These are phyloP conservation scores for Acanthisitta chloris DNA, from an alignment of 2,113 vertebrate genomes.

Conservation along the genomic window DNA sequence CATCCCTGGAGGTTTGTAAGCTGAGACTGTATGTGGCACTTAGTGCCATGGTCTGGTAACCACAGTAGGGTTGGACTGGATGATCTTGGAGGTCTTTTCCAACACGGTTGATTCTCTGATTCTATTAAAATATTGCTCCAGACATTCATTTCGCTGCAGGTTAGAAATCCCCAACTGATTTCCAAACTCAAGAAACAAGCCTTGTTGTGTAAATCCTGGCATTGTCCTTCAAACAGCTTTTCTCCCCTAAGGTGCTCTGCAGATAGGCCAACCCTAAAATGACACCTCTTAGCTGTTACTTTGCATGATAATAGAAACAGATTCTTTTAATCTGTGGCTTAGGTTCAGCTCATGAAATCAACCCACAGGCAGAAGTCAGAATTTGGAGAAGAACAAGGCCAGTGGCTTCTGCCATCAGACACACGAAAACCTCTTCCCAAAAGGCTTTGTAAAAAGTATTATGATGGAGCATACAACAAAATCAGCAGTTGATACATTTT, in stretches of 20 bases:
- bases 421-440: background rate
- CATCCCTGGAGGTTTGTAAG: too few species aligned
- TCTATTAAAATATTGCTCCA: background rate
- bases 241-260: background rate
- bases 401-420: background rate
- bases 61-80: too few species aligned
- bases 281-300: background rate
- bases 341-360: background rate
- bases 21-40: too few species aligned
- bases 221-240: background rate
- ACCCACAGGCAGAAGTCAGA: too few species aligned
- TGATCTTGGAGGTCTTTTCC: too few species aligned
- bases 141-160: background rate
- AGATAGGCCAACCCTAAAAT: background rate
- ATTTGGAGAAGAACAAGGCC: too few species aligned
- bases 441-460: background rate
- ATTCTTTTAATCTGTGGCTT: background rate
- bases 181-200: background rate
- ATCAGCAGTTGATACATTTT: background rate
- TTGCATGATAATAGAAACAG: background rate
- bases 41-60: too few species aligned
- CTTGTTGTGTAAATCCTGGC: rapidly evolving
- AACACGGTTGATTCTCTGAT: too few species aligned
- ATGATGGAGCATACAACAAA: background rate
- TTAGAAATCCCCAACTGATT: background rate